Evolutionary conservation across 1,140 invertebrate genomes (phyloP).

Genomic region (Drosophila ironensis): DNA sequence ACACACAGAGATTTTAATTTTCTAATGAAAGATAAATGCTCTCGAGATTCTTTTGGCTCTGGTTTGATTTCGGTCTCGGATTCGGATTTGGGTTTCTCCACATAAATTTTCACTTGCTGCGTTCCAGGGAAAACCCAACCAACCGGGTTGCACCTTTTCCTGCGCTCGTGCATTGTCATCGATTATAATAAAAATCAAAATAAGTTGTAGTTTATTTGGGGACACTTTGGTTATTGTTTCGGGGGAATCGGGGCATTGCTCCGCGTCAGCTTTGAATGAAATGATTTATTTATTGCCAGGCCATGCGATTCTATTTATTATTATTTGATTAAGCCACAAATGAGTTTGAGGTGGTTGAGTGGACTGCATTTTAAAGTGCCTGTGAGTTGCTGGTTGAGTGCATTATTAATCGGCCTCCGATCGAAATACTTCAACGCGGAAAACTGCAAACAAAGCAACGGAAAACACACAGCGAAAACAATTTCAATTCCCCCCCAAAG

Average conservation of each 20-base stretch:
- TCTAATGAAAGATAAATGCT: conserved; percentile 78
- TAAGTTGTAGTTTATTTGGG: conserved; percentile 65
- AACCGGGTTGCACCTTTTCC: conserved; percentile 60
- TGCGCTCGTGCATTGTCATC: conserved; percentile 45
- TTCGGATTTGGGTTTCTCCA: conserved; percentile 28
- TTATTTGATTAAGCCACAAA: conserved; percentile 61
- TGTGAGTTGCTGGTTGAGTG: conserved; percentile 5
- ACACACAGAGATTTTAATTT: conserved; percentile 75
- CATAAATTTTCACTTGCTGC: conserved; percentile 65
- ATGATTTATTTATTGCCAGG: conserved; percentile 58
- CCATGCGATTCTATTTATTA: conserved; percentile 47
- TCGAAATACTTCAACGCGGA: neutral
- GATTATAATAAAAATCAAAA: conserved; percentile 71
- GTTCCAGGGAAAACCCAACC: conserved; percentile 55
- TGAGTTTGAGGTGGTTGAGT: conserved; percentile 23
- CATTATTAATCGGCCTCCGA: neutral
- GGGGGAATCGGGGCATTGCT: conserved; percentile 7
- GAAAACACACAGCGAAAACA: conserved; percentile 53
- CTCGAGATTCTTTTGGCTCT: conserved; percentile 32
- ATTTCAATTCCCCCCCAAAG: conserved; percentile 42
- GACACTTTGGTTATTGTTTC: conserved; percentile 34
- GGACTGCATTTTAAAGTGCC: conserved; percentile 32
- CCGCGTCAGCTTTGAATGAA: conserved; percentile 20
- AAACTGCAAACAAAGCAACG: conserved; percentile 14
- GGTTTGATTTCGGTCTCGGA: conserved; percentile 30